Evolutionary conservation across 92 coral and sea anemone species (phyloP).

Genomic region (Metridium senile): DNA sequence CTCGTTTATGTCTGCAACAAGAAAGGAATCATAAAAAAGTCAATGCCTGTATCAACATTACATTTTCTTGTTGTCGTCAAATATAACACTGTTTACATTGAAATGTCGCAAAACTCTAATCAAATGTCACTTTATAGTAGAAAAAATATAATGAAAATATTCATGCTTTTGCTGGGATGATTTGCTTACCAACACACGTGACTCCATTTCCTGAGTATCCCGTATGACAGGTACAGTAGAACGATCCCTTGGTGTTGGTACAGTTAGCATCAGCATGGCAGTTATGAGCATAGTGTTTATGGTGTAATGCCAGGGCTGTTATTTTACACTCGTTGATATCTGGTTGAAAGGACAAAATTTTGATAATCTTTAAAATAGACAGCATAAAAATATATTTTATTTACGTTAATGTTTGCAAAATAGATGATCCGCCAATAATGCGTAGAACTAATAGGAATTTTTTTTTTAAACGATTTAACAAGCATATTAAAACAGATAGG

Average conservation of each 20-base stretch:
- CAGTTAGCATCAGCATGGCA: slow-evolving; percentile 83
- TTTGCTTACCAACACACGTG: slow-evolving; percentile 58
- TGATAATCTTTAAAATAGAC: background rate
- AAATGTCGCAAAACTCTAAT: background rate
- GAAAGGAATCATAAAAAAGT: background rate
- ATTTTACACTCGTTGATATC: slow-evolving; percentile 41
- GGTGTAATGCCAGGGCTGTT: slow-evolving; percentile 3
- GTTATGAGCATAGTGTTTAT: slow-evolving; percentile 55
- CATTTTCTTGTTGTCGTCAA: too few species aligned
- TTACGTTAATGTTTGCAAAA: too few species aligned
- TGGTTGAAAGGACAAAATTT: background rate
- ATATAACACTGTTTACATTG: too few species aligned
- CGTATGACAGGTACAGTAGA: slow-evolving; percentile 67
- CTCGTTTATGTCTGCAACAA: slow-evolving; percentile 60
- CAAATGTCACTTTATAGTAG: too few species aligned
- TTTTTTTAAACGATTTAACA: too few species aligned
- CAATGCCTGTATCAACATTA: too few species aligned
- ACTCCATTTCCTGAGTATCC: slow-evolving; percentile 85
- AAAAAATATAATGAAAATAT: too few species aligned
- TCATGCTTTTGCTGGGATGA: background rate
- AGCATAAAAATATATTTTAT: too few species aligned
- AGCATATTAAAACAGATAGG: too few species aligned
- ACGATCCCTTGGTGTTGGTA: slow-evolving; percentile 70
- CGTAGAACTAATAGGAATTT: too few species aligned
- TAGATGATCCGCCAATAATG: too few species aligned